Percentiles rank a stretch among this genome's conserved stretches.
Evolutionary conservation across 30 jellyfish, hydroid and myxozoan genomes (phyloP).

Genomic region (Sanderia malayensis): DNA sequence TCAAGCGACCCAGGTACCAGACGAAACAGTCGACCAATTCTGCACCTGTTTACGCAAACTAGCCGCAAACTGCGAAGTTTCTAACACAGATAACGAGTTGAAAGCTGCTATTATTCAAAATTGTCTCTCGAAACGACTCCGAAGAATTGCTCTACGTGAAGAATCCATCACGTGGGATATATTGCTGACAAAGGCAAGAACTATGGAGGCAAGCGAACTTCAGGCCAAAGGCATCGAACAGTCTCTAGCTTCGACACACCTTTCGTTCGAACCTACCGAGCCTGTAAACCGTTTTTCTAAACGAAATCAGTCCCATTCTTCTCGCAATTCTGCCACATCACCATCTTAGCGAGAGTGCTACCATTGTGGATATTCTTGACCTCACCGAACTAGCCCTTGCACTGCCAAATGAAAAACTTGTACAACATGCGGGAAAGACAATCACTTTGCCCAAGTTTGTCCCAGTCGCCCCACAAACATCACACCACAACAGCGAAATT

Average conservation of each 20-base stretch:
- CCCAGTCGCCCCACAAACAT: constrained; percentile 9
- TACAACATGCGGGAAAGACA: constrained; percentile 15
- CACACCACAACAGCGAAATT: not conserved
- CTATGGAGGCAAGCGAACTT: not conserved
- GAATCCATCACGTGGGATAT: not conserved
- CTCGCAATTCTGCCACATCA: not conserved
- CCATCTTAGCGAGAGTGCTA: not conserved
- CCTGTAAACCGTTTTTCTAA: not conserved
- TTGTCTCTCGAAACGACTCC: not conserved
- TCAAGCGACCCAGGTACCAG: constrained; percentile 24
- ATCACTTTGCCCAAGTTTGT: constrained; percentile 37
- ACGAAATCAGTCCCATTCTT: not conserved
- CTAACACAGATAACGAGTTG: constrained; percentile 9
- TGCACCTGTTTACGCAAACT: constrained; percentile 16
- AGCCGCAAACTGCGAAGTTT: constrained; percentile 7
- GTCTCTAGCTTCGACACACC: not conserved
- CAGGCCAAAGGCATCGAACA: constrained; percentile 1
- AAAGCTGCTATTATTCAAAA: constrained; percentile 22
- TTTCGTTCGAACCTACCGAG: not conserved
- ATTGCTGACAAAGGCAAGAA: constrained; percentile 18
- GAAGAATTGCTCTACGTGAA: not conserved
- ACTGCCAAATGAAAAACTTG: constrained; percentile 23
- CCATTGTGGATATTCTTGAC: constrained; percentile 30
- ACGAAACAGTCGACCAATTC: constrained; percentile 22
- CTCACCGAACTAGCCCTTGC: constrained; percentile 8